Base-by-base conservation (phyloP, 2,797 vertebrate species). In the Melopsittacus undulatus region DNA sequence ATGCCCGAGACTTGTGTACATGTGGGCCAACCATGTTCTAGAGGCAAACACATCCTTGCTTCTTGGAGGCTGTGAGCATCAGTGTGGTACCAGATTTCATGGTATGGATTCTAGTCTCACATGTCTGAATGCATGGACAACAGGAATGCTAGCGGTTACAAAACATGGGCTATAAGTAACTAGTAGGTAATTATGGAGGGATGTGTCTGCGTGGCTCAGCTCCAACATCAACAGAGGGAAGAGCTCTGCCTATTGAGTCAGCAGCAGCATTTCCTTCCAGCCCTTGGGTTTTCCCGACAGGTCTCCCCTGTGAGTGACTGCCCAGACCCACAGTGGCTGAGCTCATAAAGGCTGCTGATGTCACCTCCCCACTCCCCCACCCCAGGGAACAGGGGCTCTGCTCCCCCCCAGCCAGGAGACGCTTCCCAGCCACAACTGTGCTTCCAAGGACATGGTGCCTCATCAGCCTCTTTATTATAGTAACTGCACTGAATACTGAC, bases 221-320 rank as follows among this genome's bases (percentile, higher is more conserved):
- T 96, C 94, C 96, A 96, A 91, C 45, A 90, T 49, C 88, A 95
- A 90, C 86, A 92, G 75, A 90, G 52, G 88, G 91, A 96, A 94
- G 91, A 96, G 90, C 88, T 92, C 94, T 95, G 94, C 91, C 91
- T 94, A 24, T 86, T 94, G 94, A 97, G 88, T 94, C 96, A 95
- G 5, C 83, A 74, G 49, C 74, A 95, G 43, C 77, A 46, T 40
- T 97, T 96, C 93, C 94, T 94, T 83, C 64, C 90, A 94, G 75
- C 48, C 81, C 64, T 8, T 69, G 68, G 72, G 57, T 85, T 95
- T 68, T 94, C 86, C 93, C 3, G 0, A 83, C 77, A 77, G 87
- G 83, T 90, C 66, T 87, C 80, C 45, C 64, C 75, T 57, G 67
- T 4, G 90, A 92, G 43, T 52, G 84, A 43, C 76, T 81, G 82